Base-by-base conservation (phyloP, 2,888 invertebrate species). In the Arrhopalites spinosus region DNA sequence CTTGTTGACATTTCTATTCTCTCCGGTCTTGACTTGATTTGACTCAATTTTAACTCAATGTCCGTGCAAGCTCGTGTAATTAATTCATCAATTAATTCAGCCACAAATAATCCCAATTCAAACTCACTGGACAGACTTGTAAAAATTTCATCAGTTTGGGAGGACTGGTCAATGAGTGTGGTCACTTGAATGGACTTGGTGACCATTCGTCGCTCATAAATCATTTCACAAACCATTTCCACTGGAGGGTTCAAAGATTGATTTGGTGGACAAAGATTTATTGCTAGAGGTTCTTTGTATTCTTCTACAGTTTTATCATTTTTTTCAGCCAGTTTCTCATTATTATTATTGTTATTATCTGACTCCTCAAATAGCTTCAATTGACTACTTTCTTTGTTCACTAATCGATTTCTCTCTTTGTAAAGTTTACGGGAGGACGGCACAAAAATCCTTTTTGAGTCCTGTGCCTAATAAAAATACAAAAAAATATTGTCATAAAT, bases 31-130 rank as follows among this genome's bases (percentile, higher is more conserved):
- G 15, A 8, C n/a, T n/a, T 1, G 53, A 56, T n/a, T 56, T 2
- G 20, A 2, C 2, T 1, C 23, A 20, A 20, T 56, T 56, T 56
- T 8, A 20, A 23, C 15, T 56, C 53, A 67, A 20, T 23, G 30
- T 17, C 1, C 11, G n/a, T 47, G 27, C 67, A 67, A 67, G 67
- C 67, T 20, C 20, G n/a, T n/a, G 20, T 45, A 20, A 67, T 45
- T 23, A 68, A 27, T 23, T 68, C 68, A 68, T 68, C 68, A 25
- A 68, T 23, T 25, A 68, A 29, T 25, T 47, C 50, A 50, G 68
- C 68, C 45, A 68, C 47, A 29, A 68, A 68, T 50, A 68, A 27
- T 13, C 68, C 68, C 27, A 68, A 50, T 50, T 68, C 68, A 68
- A 68, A 68, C 27, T 68, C 68, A 68, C 68, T 68, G 25, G 67